Evolutionary conservation across 2,113 vertebrate species (phyloP).

Genomic region (Pongo abelii): DNA sequence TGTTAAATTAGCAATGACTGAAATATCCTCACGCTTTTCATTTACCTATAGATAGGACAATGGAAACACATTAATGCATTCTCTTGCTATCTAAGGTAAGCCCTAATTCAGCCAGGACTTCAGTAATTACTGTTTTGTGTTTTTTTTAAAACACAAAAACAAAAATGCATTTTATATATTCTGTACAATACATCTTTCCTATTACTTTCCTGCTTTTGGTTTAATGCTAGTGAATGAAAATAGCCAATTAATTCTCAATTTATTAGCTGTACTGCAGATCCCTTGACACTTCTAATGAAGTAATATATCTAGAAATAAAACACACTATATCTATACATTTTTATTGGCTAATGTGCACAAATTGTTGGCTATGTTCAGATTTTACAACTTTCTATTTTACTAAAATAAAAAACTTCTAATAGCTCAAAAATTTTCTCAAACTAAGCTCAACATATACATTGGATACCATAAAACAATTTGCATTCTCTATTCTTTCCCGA

Average conservation of each 20-base stretch:
- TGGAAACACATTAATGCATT: constrained; percentile 73
- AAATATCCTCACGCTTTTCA: constrained; percentile 51
- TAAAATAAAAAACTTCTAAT: constrained; percentile 35
- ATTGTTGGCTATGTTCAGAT: not conserved
- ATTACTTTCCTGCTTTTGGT: not conserved
- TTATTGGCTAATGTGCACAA: not conserved
- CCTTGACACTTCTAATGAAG: not conserved
- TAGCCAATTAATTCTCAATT: not conserved
- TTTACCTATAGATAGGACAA: constrained; percentile 65
- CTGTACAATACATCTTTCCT: not conserved
- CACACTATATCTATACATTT: not conserved
- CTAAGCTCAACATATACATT: constrained; percentile 1
- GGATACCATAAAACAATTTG: not conserved
- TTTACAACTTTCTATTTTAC: constrained; percentile 29
- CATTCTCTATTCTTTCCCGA: not conserved
- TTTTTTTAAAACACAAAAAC: not conserved
- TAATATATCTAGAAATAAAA: not conserved
- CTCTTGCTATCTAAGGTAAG: constrained; percentile 75
- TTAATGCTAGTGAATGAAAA: constrained; percentile 40
- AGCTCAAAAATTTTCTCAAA: constrained; percentile 39
- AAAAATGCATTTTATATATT: constrained; percentile 5
- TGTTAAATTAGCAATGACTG: constrained; percentile 46
- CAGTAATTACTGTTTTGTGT: not conserved
- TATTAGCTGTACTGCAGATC: not conserved
- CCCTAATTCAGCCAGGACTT: constrained; percentile 7